phyloP scores from a whole-genome alignment of 2,113 vertebrate species.

The Prionailurus viverrinus region DNA sequence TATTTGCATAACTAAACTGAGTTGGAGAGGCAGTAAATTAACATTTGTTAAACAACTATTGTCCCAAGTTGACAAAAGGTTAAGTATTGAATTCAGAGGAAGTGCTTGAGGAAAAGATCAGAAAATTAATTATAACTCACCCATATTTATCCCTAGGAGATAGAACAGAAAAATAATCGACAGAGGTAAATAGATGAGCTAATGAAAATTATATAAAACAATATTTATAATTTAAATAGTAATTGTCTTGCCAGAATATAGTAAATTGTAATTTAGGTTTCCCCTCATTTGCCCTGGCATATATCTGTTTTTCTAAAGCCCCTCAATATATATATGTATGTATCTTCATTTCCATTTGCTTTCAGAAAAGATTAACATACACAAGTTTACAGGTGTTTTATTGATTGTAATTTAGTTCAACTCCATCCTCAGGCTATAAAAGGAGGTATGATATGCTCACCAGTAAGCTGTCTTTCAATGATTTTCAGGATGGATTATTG shows the following conservation, averaged over 20 bases:
- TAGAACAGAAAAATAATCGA: background rate
- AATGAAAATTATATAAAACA: background rate
- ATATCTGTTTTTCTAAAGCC: background rate
- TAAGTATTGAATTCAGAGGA: constrained; percentile 31
- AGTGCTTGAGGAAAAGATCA: background rate
- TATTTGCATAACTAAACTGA: background rate
- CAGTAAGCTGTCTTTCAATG: background rate
- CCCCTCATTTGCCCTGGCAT: background rate
- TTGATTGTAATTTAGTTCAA: background rate
- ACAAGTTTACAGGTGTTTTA: background rate
- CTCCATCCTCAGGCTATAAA: background rate
- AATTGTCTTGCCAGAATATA: background rate
- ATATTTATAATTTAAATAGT: constrained; percentile 3
- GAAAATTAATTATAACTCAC: constrained; percentile 43
- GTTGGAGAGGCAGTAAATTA: background rate
- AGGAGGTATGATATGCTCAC: background rate
- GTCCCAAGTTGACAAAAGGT: background rate
- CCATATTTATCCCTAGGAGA: background rate
- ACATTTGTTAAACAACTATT: background rate
- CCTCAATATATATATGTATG: background rate
- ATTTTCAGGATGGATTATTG: background rate
- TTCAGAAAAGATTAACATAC: background rate
- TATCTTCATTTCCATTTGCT: background rate
- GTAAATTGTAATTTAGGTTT: background rate
- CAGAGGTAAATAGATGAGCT: background rate